Evolutionary conservation across 2,113 vertebrate genomes (phyloP).

Genomic region (Phalacrocorax pelagicus): DNA sequence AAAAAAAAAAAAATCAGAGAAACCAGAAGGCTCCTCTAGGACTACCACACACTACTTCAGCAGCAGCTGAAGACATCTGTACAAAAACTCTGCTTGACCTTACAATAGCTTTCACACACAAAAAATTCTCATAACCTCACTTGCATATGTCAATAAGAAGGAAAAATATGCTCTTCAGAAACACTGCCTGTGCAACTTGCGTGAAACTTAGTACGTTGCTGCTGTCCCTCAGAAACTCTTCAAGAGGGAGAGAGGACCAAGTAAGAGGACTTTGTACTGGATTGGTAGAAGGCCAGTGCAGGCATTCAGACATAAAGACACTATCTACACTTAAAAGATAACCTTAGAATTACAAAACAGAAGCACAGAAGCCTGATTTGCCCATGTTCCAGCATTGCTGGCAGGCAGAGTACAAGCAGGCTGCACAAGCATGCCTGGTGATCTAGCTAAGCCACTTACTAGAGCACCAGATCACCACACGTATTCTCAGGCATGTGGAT

Average conservation of each 20-base stretch:
- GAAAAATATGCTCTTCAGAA: background rate
- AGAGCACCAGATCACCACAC: background rate
- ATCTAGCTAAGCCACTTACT: slow-evolving; percentile 31
- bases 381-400: background rate
- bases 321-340: background rate
- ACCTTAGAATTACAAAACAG: rapidly evolving
- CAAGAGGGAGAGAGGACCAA: background rate
- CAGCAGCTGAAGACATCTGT: background rate
- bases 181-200: background rate
- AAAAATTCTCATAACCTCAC: background rate
- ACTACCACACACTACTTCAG: background rate
- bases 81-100: background rate
- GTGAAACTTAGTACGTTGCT: background rate
- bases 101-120: background rate
- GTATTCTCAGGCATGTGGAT: background rate
- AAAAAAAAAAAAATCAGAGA: background rate
- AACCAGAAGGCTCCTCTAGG: background rate
- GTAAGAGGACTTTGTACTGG: background rate
- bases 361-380: background rate
- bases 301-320: background rate
- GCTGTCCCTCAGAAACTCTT: background rate
- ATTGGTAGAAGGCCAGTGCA: background rate
- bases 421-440: background rate
- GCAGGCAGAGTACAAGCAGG: background rate
- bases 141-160: background rate